Evolutionary conservation across 23 tunicate species (phyloP).

Genomic region (Clavelina lepadiformis): DNA sequence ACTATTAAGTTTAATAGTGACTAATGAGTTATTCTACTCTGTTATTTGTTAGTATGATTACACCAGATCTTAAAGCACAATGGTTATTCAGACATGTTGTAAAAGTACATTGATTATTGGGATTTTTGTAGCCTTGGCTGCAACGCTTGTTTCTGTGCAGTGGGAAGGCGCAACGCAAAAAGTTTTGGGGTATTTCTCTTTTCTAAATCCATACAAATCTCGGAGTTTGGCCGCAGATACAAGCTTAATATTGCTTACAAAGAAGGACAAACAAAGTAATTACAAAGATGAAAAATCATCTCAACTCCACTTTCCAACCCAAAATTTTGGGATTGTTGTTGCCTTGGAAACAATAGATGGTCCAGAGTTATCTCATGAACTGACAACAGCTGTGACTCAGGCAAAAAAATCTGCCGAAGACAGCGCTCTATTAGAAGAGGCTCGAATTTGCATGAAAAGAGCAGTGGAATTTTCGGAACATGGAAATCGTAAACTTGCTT

Average conservation of each 20-base stretch:
- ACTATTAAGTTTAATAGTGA: too few relatives aligned
- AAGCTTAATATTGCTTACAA: background rate
- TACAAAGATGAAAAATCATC: background rate
- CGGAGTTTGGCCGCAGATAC: background rate
- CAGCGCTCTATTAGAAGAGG: conserved; percentile 45
- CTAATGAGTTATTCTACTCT: too few relatives aligned
- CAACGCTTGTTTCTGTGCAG: too few relatives aligned
- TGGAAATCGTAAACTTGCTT: conserved; percentile 80
- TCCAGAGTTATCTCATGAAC: background rate
- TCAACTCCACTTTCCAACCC: background rate
- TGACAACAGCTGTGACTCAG: background rate
- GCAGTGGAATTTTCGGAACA: conserved; percentile 44
- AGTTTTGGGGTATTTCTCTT: background rate
- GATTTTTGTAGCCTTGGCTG: too few relatives aligned
- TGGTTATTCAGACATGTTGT: too few relatives aligned
- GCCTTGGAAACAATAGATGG: background rate
- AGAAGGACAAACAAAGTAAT: background rate
- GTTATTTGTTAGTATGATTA: too few relatives aligned
- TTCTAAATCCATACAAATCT: background rate
- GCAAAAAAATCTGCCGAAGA: conserved; percentile 5
- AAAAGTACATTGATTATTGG: too few relatives aligned
- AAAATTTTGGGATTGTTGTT: conserved; percentile 20
- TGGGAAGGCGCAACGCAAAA: background rate
- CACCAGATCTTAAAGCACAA: too few relatives aligned
- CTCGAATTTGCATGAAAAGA: conserved; percentile 54